Base-by-base conservation (phyloP, 2,113 vertebrate species). In the Prunella fulvescens region DNA sequence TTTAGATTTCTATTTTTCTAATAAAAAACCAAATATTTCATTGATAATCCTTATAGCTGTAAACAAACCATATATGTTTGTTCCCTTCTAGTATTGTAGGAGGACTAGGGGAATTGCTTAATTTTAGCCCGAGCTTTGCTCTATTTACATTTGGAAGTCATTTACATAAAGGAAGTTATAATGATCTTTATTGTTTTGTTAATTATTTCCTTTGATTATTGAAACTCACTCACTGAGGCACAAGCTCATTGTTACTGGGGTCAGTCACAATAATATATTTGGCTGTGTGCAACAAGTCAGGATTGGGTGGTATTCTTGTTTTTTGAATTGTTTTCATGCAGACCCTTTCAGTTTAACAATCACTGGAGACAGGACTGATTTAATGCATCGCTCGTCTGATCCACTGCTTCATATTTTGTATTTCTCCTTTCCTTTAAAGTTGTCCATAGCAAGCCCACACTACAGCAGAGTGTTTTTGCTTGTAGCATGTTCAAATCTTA, bases 201-300 rank as follows among this genome's bases (percentile, higher is more conserved):
- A 94, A 95, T 96, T 85, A 87, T 95, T 93, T 97, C 90, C 74
- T 94, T 96, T 96, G 92, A 94, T 95, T 93, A 90, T 79, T 70
- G 82, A 94, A 93, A 93, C 74, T 96, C 44, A 33, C 47, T 95
- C 47, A 94, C 61, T 80, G 86, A 95, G 82, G 90, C 82, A 90
- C 61, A 71, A 88, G 62, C 44, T 89, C 42, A 86, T 82, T 91
- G 77, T 86, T 94, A 14, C 4, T 69, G 86, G 72, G 90, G 78
- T 85, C 92, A 93, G 54, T 61, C 53, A 83, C 80, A 89, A 40
- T 82, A 78, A 78, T 51, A 12, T 54, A 62, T 73, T 88, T 92
- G 82, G 40, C 90, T 86, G 37, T 0, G 2, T 51, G 67, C 44
- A 94, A 5, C 47, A 71, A 92, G 50, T 54, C 73, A 86, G 60